Evolutionary conservation across 2,888 invertebrate genomes (phyloP).

Genomic region (Orthonevra nobilis): DNA sequence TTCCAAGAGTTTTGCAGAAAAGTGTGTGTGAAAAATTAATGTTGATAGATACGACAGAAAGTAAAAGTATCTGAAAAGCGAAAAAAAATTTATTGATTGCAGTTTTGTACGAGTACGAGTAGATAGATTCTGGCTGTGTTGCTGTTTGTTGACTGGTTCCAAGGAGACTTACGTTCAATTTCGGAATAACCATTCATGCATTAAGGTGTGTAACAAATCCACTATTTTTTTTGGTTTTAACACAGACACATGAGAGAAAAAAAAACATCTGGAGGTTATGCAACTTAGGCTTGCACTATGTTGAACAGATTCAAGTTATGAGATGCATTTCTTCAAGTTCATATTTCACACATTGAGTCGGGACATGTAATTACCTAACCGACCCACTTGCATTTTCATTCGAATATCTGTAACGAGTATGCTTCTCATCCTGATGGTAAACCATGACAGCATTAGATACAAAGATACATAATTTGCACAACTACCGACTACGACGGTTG

Average conservation of each 20-base stretch:
- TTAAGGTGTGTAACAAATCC: slow-evolving; percentile 66
- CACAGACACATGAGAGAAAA: slow-evolving; percentile 1
- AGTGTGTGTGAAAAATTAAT: slow-evolving; percentile 54
- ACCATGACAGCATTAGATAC: background rate
- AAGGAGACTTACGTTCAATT: slow-evolving; percentile 68
- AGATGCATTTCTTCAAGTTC: slow-evolving; percentile 51
- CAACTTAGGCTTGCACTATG: slow-evolving; percentile 20
- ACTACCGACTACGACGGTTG: slow-evolving; percentile 1
- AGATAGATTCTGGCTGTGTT: no score
- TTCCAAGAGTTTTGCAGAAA: slow-evolving; percentile 36
- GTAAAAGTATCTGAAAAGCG: slow-evolving; percentile 66
- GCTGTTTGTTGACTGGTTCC: slow-evolving; percentile 51
- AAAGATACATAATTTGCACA: slow-evolving; percentile 20
- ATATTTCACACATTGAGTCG: background rate
- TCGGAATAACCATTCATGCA: slow-evolving; percentile 70
- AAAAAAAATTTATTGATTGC: slow-evolving; percentile 36
- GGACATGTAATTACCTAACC: slow-evolving; percentile 26
- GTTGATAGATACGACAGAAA: slow-evolving; percentile 59
- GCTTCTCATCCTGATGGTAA: slow-evolving; percentile 18
- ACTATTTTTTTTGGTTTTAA: slow-evolving; percentile 23
- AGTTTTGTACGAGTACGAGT: no score
- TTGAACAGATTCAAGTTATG: background rate
- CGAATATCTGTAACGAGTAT: slow-evolving; percentile 50
- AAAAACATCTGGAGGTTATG: slow-evolving; percentile 40
- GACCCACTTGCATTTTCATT: slow-evolving; percentile 55